Base-by-base conservation (phyloP, 2,888 invertebrate species). In the Synergus umbraculus region DNA sequence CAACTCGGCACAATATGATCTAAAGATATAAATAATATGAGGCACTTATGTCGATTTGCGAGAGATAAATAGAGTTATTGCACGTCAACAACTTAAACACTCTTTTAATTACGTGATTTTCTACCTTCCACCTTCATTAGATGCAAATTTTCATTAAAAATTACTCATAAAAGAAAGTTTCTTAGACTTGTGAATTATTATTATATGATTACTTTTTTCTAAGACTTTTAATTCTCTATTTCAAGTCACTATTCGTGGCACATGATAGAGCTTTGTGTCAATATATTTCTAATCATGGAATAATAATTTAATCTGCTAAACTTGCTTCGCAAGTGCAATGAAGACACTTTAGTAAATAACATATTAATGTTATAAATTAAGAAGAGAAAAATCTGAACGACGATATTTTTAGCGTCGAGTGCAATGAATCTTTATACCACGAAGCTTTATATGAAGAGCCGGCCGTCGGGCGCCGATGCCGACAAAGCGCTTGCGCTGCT, bases 401-500 rank as follows among this genome's bases (percentile, higher is more conserved):
- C 8, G n/a, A 73, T 73, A 73, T 73, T 73, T 54, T 54, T 73
- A 73, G 73, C 49, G 49, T 12, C 13, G 73, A 73, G 73, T 73
- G 73, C 73, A 49, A 54, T 49, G 73, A 73, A 49, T 73, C 73
- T 73, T 73, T 10, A 54, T 29, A 29, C 22, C 22, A 22, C 22
- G 73, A 73, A 49, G 54, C 73, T 73, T 73, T 10, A 54, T 29
- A 29, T 13, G 54, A 73, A 73, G 37, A 73, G 49, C 37, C 73
- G 73, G 73, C 73, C 73, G 73, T 54, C 54, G 73, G 73, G 73
- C 73, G 73, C 73, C 73, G 73, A 54, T n/a, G 73, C 73, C 54
- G 73, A 73, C 54, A 73, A 73, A 73, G 73, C 73, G 73, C 73
- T 73, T 73, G 73, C 73, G 73, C 54, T 22, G 73, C 73, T 73